Evolutionary conservation across 2,113 vertebrate species (phyloP), one percentile per base, ranked within the genome.

Genomic region (Turdus rufiventris): DNA sequence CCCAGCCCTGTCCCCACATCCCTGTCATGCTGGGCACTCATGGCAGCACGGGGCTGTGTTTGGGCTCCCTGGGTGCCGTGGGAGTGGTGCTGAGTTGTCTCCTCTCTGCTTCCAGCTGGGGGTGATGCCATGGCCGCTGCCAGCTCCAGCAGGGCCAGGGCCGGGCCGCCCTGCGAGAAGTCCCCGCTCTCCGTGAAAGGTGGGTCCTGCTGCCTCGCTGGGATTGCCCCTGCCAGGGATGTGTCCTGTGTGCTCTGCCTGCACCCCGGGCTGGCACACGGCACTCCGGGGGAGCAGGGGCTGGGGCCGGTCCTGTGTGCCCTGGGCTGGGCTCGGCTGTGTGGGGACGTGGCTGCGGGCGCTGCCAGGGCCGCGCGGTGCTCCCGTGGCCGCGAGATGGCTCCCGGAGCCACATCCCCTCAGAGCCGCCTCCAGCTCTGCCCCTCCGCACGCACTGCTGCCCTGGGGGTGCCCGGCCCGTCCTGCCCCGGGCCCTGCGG

Each of bases 91-190:
- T 89, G 62, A 95, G 85, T 9, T 34, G 42, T 76, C 38, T 34
- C 33, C 24, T 95, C 17, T 96, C 84, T 97, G 60, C 89, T 97
- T 98, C n/a, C 97, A 99, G 98, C 95, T 8, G 10, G 97, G 96
- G 94, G 98, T 98, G 97, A 98, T 98, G 98, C 97, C 95, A 99
- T 99, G 99, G 99, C 99, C 76, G 97, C 99, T 96, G 99, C 98
- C 89, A 98, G 98, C 66, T 97, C 98, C 97, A 98, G 96, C 97
- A 98, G 98, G 98, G 95, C 98, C 94, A 98, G 98, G 77, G 94
- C 97, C 18, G 95, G 93, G 95, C 98, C 80, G 50, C 97, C 97
- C 80, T 96, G 97, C 36, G 99, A 99, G 94, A 99, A 99, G 94
- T 99, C 98, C 80, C 99, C 98, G 95, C 97, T 99, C 43, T 99